These are phyloP conservation scores for Muricea muricata DNA, from an alignment of 92 coral and sea anemone genomes.

Conservation along the genomic window DNA sequence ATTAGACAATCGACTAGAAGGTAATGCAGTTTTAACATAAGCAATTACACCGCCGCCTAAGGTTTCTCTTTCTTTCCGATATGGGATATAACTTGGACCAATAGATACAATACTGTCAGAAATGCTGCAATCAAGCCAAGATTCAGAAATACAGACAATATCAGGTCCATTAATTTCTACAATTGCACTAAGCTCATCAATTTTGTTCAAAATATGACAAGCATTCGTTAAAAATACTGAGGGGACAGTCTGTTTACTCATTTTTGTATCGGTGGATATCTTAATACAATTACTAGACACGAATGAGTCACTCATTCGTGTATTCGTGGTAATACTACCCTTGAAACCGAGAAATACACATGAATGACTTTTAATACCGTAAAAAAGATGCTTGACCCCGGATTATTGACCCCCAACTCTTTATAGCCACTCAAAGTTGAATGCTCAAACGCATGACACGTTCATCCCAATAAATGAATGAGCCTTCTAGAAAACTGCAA, in stretches of 20 bases:
- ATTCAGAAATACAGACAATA: constrained; percentile 8
- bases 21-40: constrained; percentile 13
- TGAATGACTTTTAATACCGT: too few relatives aligned
- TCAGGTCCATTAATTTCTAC: constrained; percentile 12
- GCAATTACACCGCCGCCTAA: constrained; percentile 6
- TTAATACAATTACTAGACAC: not conserved
- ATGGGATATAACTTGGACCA: not conserved
- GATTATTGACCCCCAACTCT: too few relatives aligned
- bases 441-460: too few relatives aligned
- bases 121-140: constrained; percentile 13
- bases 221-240: not conserved
- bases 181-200: constrained; percentile 28
- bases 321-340: too few relatives aligned
- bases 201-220: constrained; percentile 22
- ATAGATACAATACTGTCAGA: not conserved
- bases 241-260: not conserved
- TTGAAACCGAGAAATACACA: too few relatives aligned
- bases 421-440: too few relatives aligned
- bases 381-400: too few relatives aligned
- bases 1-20: not conserved
- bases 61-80: constrained; percentile 13
- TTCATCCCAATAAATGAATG: too few relatives aligned
- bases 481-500: too few relatives aligned
- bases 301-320: too few relatives aligned
- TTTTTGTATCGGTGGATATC: too few relatives aligned